These are phyloP conservation scores for Portevinia maculata DNA, from an alignment of 2,888 invertebrate genomes.

Conservation along the genomic window DNA sequence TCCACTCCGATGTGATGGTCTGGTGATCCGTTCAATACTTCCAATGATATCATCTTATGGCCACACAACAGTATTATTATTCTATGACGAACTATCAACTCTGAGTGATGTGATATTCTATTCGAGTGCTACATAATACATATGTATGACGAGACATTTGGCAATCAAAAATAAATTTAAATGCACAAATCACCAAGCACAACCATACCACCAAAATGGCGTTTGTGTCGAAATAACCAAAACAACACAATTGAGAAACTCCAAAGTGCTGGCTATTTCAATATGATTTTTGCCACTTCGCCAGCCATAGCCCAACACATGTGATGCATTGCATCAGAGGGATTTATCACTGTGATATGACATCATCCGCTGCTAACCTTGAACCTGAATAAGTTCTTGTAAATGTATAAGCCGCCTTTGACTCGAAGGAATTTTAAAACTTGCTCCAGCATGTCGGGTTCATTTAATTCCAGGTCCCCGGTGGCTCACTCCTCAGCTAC, in stretches of 20 bases:
- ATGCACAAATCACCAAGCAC: not conserved
- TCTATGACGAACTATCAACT: slow-evolving; percentile 9
- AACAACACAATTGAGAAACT: not conserved
- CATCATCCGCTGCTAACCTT: slow-evolving; percentile 29
- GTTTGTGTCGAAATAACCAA: not conserved
- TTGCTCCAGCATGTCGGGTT: slow-evolving; percentile 43
- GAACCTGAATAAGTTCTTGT: slow-evolving; percentile 14
- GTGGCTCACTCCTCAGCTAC: slow-evolving; percentile 3
- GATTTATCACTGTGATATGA: slow-evolving; percentile 14
- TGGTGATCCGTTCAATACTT: slow-evolving; percentile 16
- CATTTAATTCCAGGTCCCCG: slow-evolving; percentile 46
- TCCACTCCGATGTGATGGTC: not conserved
- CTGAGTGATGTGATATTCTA: not conserved
- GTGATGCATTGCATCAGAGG: not conserved
- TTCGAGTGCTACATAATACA: too few species aligned
- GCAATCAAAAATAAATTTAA: not conserved
- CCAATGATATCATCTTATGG: slow-evolving; percentile 32
- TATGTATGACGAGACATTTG: not conserved
- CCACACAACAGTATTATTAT: not conserved
- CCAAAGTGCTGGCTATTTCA: not conserved
- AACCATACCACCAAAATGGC: not conserved
- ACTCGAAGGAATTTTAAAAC: slow-evolving; percentile 21
- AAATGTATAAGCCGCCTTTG: slow-evolving; percentile 3
- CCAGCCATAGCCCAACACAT: not conserved
- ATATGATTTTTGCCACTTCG: not conserved